Conservation (phyloP, 2,113 vertebrate genomes). For the Rattus rattus region DNA sequence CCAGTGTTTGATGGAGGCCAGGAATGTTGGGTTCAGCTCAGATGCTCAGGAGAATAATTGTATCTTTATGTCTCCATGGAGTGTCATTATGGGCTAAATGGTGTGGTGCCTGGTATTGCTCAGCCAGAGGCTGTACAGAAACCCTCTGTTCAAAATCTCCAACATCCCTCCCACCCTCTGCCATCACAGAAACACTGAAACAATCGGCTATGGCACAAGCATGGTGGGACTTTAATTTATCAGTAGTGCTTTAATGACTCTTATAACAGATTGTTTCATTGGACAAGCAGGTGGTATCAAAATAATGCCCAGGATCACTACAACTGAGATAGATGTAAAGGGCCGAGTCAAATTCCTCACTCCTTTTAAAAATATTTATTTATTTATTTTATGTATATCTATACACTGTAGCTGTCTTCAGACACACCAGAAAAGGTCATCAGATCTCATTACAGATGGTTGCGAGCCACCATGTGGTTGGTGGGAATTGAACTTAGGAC, state of each 20-base stretch:
- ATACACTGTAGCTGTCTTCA: too few relatives aligned
- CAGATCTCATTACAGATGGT: too few relatives aligned
- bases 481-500: too few relatives aligned
- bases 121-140: conserved; percentile 47
- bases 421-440: too few relatives aligned
- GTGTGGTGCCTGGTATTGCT: conserved; percentile 51
- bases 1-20: conserved; percentile 53
- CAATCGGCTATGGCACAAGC: background rate
- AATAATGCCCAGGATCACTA: background rate
- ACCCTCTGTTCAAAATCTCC: conserved; percentile 49
- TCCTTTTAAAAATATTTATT: too few relatives aligned
- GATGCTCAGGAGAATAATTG: conserved; percentile 50
- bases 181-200: background rate
- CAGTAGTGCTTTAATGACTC: background rate
- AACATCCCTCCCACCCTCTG: background rate
- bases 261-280: background rate
- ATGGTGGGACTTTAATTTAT: background rate
- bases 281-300: background rate
- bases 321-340: too few relatives aligned
- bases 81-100: background rate
- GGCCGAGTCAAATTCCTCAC: background rate
- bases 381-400: too few relatives aligned
- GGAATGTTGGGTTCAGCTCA: conserved; percentile 31
- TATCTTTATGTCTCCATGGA: conserved; percentile 30
- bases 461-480: too few relatives aligned